Evolutionary conservation across 2,888 invertebrate species (phyloP).

Genomic region (Hipparchia sbordonii): DNA sequence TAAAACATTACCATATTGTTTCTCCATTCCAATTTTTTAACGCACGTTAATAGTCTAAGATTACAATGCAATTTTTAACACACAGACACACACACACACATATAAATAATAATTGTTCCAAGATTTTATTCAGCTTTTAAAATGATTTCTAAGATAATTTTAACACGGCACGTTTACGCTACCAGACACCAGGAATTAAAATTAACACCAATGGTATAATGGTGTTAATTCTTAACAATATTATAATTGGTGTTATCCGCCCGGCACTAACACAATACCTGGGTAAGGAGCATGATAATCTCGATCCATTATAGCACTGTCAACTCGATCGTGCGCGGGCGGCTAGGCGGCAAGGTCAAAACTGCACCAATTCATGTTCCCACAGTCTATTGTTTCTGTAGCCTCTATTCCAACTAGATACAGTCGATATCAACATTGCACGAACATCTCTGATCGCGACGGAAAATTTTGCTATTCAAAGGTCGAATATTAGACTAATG

Average conservation of each 20-base stretch:
- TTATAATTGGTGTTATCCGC: conserved; percentile 13
- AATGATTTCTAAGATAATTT: not conserved
- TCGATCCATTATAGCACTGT: conserved; percentile 70
- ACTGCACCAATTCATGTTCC: conserved; percentile 64
- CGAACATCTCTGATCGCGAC: conserved; percentile 29
- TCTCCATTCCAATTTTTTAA: conserved; percentile 1
- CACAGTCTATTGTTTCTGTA: conserved; percentile 46
- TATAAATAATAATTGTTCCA: not conserved
- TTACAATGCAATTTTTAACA: not conserved
- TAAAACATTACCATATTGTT: conserved; percentile 25
- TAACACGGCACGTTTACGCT: not conserved
- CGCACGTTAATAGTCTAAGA: not conserved
- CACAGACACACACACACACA: not conserved
- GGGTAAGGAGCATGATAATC: conserved; percentile 61
- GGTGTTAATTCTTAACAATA: too few species aligned
- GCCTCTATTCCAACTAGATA: conserved; percentile 54
- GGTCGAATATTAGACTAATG: conserved; percentile 42
- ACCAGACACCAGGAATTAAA: not conserved
- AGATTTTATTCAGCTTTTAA: not conserved
- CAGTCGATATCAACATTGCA: conserved; percentile 45
- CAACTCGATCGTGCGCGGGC: conserved; percentile 66
- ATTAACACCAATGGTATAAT: conserved; percentile 5
- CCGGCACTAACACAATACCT: conserved; percentile 50
- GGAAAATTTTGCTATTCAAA: conserved; percentile 37
- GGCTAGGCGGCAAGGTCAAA: conserved; percentile 67